Evolutionary conservation across 1,140 invertebrate genomes (phyloP), one percentile per base, ranked within the genome.

Genomic region (Zophobas atratus): DNA sequence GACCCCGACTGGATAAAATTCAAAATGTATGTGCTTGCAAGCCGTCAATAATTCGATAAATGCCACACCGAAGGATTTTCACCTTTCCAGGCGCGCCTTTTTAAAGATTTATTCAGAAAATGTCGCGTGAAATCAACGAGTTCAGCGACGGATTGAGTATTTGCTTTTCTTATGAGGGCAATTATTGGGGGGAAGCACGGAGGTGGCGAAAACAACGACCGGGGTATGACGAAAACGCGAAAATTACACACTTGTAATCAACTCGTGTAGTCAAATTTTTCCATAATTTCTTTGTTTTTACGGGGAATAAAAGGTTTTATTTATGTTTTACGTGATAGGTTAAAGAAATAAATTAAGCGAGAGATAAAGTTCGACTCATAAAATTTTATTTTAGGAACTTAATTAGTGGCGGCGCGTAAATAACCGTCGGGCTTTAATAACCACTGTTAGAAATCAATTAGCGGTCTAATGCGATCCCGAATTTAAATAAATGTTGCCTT

Each of bases 31-130:
- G 39, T 67, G 60, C 60, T n/a, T 41, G 60, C 20, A 41, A 32
- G 39, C 60, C 60, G 60, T 67, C 60, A 67, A 67, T 67, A 67
- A 67, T 67, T 67, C 60, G 60, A 67, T 67, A 67, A 67, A 67
- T 67, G 60, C 60, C 60, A 67, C 60, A 32, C 38, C 8, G 39
- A 67, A 67, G 60, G 60, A 35, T 67, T 67, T 43, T 41, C 38
- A 67, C 60, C 60, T 32, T 67, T 43, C 43, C 60, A 32, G 38
- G 39, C 60, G 33, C 39, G 60, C 38, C 56, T 60, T 60, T 67
- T 67, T 67, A 67, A 67, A 43, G 39, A 67, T 67, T 67, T 67
- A 67, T 67, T 38, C 60, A 67, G 38, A 41, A 43, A 67, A 67
- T 43, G 38, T 67, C 39, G 38, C 39, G 39, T 43, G 60, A 67